Conservation (phyloP, 1,140 invertebrate species). For the Nasonia giraulti region DNA sequence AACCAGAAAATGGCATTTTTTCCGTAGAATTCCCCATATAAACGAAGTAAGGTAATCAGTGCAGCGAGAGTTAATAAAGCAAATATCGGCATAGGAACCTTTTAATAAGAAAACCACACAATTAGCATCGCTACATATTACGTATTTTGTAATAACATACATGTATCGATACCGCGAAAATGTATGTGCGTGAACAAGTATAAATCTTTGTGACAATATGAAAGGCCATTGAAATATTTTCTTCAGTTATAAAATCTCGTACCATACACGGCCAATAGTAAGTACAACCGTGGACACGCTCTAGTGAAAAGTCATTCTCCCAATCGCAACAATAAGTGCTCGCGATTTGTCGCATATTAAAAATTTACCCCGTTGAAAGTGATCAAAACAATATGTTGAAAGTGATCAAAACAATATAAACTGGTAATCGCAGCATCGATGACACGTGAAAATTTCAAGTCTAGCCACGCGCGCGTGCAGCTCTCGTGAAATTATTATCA, state of each 20-base stretch:
- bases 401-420: too few relatives aligned
- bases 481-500: neutral
- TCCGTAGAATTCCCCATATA: too few relatives aligned
- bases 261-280: too few relatives aligned
- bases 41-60: neutral
- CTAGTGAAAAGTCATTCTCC: neutral
- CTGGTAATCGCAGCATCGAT: too few relatives aligned
- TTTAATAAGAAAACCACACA: conserved; percentile 7
- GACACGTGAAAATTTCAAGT: too few relatives aligned
- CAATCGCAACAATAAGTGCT: neutral
- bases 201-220: conserved; percentile 17
- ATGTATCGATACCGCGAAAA: conserved; percentile 8
- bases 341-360: too few relatives aligned
- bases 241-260: conserved; percentile 8
- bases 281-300: too few relatives aligned
- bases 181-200: neutral
- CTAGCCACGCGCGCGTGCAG: too few relatives aligned
- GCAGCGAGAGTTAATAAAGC: neutral
- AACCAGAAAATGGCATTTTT: too few relatives aligned
- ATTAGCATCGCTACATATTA: conserved; percentile 18
- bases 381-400: too few relatives aligned
- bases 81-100: neutral
- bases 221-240: conserved; percentile 13
- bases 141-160: conserved; percentile 24
- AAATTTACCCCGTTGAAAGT: too few relatives aligned